Conservation (phyloP, 2,113 vertebrate species). For the Lamprologus tigripictilis region DNA sequence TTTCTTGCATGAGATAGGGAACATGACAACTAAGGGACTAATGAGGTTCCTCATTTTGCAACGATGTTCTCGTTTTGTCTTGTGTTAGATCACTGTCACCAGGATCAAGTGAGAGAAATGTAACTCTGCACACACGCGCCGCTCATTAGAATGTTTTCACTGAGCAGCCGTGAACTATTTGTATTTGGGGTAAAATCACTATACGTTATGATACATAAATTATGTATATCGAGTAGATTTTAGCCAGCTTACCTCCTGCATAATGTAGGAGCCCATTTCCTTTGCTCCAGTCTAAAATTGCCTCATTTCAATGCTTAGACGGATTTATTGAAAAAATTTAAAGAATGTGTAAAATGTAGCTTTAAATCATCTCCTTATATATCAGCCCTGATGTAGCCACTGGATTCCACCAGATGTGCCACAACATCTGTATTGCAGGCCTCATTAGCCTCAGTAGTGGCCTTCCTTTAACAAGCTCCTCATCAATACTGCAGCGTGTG, state of each 20-base stretch:
- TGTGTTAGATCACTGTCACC: neutral
- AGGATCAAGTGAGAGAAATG: neutral
- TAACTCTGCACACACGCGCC: neutral
- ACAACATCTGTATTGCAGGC: neutral
- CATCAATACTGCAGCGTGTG: conserved; percentile 42
- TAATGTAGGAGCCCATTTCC: neutral
- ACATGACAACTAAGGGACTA: neutral
- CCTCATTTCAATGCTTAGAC: neutral
- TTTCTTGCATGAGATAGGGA: neutral
- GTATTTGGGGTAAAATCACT: neutral
- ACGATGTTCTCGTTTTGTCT: neutral
- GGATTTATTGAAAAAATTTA: neutral
- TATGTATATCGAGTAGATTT: neutral
- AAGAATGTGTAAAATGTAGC: neutral
- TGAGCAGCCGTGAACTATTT: neutral
- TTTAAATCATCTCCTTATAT: neutral
- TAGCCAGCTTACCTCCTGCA: neutral
- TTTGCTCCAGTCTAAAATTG: neutral
- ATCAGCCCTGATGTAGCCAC: neutral
- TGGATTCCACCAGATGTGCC: neutral
- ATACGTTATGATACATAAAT: neutral
- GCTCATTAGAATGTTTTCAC: neutral
- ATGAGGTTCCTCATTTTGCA: neutral
- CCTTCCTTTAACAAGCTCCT: conserved; percentile 39
- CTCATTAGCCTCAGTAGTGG: conserved; percentile 31